Evolutionary conservation across 2,888 invertebrate species (phyloP).

Genomic region (Heliconius ismenius): DNA sequence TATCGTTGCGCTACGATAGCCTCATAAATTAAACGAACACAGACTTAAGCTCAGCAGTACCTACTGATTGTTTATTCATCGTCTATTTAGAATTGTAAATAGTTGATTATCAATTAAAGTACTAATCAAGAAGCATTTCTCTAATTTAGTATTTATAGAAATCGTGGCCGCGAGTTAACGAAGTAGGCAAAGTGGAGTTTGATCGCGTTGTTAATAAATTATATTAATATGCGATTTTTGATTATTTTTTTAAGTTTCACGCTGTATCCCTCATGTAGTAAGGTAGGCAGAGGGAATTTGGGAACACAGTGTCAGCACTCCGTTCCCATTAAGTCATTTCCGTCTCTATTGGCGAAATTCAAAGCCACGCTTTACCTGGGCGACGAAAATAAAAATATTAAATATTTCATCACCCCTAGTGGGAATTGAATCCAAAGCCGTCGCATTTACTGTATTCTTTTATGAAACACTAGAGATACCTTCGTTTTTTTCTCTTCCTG

Average conservation of each 20-base stretch:
- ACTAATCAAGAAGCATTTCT: conserved; percentile 22
- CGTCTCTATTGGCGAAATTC: neutral
- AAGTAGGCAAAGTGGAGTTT: conserved; percentile 30
- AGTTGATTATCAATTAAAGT: conserved; percentile 30
- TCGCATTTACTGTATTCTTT: too few relatives aligned
- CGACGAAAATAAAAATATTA: neutral
- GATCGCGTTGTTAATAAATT: conserved; percentile 26
- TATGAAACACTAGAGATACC: too few relatives aligned
- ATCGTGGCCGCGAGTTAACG: conserved; percentile 12
- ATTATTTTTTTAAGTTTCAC: neutral
- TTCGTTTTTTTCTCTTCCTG: too few relatives aligned
- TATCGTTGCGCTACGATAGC: neutral
- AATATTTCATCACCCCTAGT: too few relatives aligned
- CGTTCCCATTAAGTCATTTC: neutral
- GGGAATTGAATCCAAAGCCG: too few relatives aligned
- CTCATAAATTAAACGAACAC: neutral
- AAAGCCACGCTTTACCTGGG: neutral
- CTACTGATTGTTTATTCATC: conserved; percentile 20
- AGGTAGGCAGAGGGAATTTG: neutral
- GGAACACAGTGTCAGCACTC: neutral
- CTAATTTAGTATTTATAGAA: conserved; percentile 33
- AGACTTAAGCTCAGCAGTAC: neutral
- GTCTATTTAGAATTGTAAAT: conserved; percentile 25
- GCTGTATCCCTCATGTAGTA: neutral
- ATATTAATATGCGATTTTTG: neutral